Conservation (phyloP, 1,140 invertebrate genomes). For the Zaprionus davidi region DNA sequence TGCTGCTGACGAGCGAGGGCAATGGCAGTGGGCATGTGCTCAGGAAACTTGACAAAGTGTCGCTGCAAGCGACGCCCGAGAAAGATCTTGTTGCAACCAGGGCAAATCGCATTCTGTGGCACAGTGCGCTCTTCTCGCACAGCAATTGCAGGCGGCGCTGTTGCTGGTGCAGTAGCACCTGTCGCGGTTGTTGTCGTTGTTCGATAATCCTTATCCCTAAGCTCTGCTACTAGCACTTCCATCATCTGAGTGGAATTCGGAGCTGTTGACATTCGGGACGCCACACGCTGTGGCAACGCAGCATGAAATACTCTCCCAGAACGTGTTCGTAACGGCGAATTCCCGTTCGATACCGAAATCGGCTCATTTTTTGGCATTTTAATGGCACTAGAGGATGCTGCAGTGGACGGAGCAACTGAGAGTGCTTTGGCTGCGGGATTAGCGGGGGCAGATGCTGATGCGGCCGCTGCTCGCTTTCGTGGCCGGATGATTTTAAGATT, state of each 20-base stretch:
- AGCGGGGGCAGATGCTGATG: neutral
- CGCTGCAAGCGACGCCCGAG: constrained; percentile 72
- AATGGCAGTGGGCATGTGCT: constrained; percentile 65
- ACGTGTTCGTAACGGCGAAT: constrained; percentile 49
- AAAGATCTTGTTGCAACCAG: constrained; percentile 78
- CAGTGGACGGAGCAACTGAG: neutral
- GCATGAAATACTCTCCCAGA: constrained; percentile 60
- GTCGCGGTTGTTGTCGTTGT: constrained; percentile 15
- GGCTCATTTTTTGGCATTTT: constrained; percentile 5
- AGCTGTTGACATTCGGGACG: constrained; percentile 3
- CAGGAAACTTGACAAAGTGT: constrained; percentile 76
- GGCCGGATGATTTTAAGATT: constrained; percentile 32
- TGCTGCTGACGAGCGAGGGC: constrained; percentile 18
- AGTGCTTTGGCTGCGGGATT: neutral
- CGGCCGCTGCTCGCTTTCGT: constrained; percentile 25
- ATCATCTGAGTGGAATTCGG: constrained; percentile 43
- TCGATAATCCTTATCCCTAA: constrained; percentile 66
- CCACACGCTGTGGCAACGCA: constrained; percentile 39
- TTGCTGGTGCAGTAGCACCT: neutral
- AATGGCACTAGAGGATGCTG: neutral
- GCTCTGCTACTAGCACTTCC: constrained; percentile 49
- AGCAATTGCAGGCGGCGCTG: neutral
- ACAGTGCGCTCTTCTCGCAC: constrained; percentile 42
- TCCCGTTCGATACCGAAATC: constrained; percentile 10
- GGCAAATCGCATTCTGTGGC: constrained; percentile 71